Evolutionary conservation across 2,888 invertebrate species (phyloP), one percentile per base, ranked within the genome.

Genomic region (Byasa hedistus): DNA sequence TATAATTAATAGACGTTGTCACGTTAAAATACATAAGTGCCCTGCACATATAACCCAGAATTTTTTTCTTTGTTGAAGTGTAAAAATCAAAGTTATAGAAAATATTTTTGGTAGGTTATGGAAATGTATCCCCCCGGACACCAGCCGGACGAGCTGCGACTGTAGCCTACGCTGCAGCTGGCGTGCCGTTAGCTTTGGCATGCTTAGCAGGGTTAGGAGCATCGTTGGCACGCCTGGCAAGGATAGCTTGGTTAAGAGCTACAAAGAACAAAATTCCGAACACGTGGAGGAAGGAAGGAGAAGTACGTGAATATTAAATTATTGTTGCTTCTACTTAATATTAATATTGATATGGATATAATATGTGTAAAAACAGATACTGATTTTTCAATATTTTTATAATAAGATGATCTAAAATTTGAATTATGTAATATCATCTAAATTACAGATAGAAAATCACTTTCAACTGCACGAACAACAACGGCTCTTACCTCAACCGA

Each of bases 171-270:
- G 97, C 97, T 21, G 93, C 97, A 65, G 93, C 97, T 67, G 97
- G 97, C 19, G 97, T 98, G 61, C 98, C 98, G 7, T 86, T 98
- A 66, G 96, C 97, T 92, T 89, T 98, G 74, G 94, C 97, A 64
- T 96, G 97, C 80, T 91, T 98, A 75, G 96, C 97, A 19, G 96
- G 96, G 71, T 92, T 97, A 62, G 97, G 97, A 10, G 95, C 95
- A 12, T 92, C 96, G 27, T 91, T 98, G 77, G 97, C 97, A 12
- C 94, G 95, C 60, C 93, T 95, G 17, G 95, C 97, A 68, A 93
- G 95, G 74, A 93, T 94, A 78, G 94, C 95, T 0, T 89, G 90
- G 87, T 72, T 90, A 22, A 82, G 78, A 56, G 84, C 88, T 0
- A 89, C 89, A 1, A 88, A 83, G 66, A 84, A 86, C 69, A 90